Evolutionary conservation across 2,888 invertebrate species (phyloP).

Genomic region (Ochropleura leucogaster): DNA sequence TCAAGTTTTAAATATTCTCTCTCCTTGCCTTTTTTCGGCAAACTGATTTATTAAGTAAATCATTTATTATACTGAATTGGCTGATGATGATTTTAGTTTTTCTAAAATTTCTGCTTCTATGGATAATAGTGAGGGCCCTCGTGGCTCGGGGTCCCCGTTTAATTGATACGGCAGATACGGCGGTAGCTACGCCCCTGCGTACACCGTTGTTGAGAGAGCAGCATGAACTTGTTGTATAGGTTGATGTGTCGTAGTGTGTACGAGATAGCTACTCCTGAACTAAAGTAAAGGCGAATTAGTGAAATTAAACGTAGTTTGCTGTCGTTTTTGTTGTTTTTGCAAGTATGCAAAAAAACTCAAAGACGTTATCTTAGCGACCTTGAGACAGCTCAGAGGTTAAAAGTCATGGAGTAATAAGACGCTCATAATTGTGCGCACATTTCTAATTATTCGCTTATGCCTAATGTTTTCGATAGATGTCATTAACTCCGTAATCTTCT

Average conservation of each 20-base stretch:
- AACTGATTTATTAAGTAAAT: too few species aligned
- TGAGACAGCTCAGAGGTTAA: conserved; percentile 72
- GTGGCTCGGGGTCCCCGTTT: too few species aligned
- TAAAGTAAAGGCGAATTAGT: conserved; percentile 88
- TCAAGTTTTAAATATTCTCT: too few species aligned
- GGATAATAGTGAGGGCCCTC: too few species aligned
- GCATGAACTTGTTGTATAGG: too few species aligned
- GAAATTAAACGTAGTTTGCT: conserved; percentile 84
- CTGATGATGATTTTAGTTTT: too few species aligned
- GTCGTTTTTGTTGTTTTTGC: conserved; percentile 81
- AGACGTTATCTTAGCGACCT: conserved; percentile 81
- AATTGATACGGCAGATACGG: too few species aligned
- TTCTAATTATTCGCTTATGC: conserved; percentile 60
- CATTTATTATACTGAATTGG: too few species aligned
- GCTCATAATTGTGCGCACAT: conserved; percentile 66
- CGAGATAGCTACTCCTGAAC: conserved; percentile 82
- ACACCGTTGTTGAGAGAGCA: too few species aligned
- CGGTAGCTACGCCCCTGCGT: too few species aligned
- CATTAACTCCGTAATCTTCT: conserved; percentile 40
- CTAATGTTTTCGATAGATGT: conserved; percentile 42
- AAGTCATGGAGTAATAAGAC: conserved; percentile 67
- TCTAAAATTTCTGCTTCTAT: too few species aligned
- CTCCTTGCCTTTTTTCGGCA: too few species aligned
- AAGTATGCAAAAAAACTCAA: conserved; percentile 70
- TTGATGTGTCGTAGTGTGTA: conserved; percentile 24